Conservation (phyloP, 2,113 vertebrate species). For the Protobothrops mucrosquamatus region DNA sequence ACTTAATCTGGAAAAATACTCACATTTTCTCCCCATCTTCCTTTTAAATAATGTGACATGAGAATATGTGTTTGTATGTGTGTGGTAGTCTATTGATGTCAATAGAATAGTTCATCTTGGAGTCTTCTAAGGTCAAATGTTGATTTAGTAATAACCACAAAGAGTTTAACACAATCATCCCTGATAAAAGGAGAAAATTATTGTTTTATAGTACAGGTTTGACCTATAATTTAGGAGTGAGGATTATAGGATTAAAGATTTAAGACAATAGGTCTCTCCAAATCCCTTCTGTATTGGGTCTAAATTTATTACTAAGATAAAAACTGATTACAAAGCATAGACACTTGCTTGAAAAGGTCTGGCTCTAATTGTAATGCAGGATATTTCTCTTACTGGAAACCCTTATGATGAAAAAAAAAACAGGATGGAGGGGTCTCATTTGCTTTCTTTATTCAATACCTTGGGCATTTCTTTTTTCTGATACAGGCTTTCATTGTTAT, state of each 20-base stretch:
- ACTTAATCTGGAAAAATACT: background rate
- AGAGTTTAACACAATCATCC: background rate
- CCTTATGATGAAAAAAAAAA: background rate
- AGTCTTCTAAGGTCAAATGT: background rate
- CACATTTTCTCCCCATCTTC: background rate
- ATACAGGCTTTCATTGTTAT: background rate
- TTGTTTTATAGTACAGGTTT: background rate
- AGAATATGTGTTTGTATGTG: background rate
- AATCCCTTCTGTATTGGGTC: background rate
- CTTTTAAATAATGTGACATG: background rate
- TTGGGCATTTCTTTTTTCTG: background rate
- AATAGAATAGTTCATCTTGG: background rate
- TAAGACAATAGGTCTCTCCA: background rate
- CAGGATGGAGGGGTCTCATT: background rate
- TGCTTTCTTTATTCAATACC: background rate
- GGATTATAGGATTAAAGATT: conserved; percentile 27
- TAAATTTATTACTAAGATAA: background rate
- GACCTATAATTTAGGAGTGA: conserved; percentile 7
- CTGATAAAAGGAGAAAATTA: conserved; percentile 7
- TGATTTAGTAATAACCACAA: background rate
- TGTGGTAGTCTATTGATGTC: fast-evolving
- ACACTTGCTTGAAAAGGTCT: background rate
- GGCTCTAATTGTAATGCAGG: background rate
- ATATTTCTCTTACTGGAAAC: background rate
- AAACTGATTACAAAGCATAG: background rate